Evolutionary conservation across 2,888 invertebrate genomes (phyloP), one percentile per base, ranked within the genome.

Genomic region (Druceiella hillmani): DNA sequence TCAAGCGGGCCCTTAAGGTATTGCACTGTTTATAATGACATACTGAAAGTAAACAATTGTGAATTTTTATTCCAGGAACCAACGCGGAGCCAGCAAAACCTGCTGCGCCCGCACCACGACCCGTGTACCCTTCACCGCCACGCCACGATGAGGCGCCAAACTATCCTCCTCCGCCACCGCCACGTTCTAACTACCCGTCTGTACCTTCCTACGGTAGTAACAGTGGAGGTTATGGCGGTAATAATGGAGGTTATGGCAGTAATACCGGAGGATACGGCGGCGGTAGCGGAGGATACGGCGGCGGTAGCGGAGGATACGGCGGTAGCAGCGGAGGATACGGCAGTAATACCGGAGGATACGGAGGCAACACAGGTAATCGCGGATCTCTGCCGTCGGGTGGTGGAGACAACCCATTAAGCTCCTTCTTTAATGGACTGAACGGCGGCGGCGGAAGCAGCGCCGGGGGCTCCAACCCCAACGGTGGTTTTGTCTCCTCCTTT

Each of bases 141-240:
- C 62, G 66, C 3, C 47, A 60, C 34, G 67, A 70, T 36, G 56
- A 60, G 2, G 50, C 59, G 2, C 71, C 72, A 3, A 61, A 57
- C 47, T 70, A 71, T 51, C 61, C 66, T 5, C 63, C 70, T n/a
- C 71, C 70, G 0, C 61, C 64, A 0, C 64, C 69, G 1, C 68
- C 69, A 2, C 30, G 35, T 12, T 46, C 46, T 17, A 41, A 47
- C 13, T 29, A 4, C 14, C 29, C 14, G 6, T 10, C 11, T 11
- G 27, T 5, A 27, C 11, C 55, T 16, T 43, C 64, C 20, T 54
- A 56, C 31, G 61, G 62, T 2, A 59, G 63, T 4, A 57, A 57
- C 7, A 49, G 49, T 9, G 36, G 50, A 17, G 20, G 13, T 15
- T 13, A 36, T n/a, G 50, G 56, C 13, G 36, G 38, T 15, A 42